Conservation (phyloP, 1,140 invertebrate species). For the Eumaeus atala region DNA sequence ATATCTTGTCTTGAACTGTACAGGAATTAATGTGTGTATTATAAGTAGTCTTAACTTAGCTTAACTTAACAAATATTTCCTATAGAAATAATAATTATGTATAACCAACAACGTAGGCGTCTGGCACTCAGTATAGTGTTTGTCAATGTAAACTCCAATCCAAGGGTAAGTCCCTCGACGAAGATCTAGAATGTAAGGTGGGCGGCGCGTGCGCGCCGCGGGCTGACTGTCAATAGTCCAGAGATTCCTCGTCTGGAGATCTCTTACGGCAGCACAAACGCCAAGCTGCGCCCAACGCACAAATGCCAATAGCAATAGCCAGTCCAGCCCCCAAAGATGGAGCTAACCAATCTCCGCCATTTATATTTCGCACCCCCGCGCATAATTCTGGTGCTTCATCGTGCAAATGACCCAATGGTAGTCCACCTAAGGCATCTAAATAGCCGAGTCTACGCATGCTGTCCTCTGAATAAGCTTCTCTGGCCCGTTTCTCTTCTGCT, state of each 20-base stretch:
- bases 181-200: conserved; percentile 53
- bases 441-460: conserved; percentile 75
- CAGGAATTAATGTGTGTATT: too few relatives aligned
- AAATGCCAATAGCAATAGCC: conserved; percentile 52
- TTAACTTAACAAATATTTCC: neutral
- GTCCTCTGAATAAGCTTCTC: conserved; percentile 73
- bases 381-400: conserved; percentile 81
- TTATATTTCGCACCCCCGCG: conserved; percentile 47
- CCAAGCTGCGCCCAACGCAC: conserved; percentile 62
- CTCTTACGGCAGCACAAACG: conserved; percentile 69
- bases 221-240: conserved; percentile 73
- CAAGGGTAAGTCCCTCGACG: conserved; percentile 56
- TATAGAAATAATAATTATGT: conserved; percentile 21
- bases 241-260: conserved; percentile 64
- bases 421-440: conserved; percentile 62
- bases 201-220: conserved; percentile 66
- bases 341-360: conserved; percentile 59
- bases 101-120: conserved; percentile 40
- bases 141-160: conserved; percentile 75
- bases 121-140: conserved; percentile 60
- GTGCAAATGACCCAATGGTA: conserved; percentile 70
- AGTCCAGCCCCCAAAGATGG: conserved; percentile 56
- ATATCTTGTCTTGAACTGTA: too few relatives aligned
- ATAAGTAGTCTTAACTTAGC: conserved; percentile 1
- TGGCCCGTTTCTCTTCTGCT: conserved; percentile 63